Conservation (phyloP, 1,140 invertebrate species). For the Pinna nobilis region DNA sequence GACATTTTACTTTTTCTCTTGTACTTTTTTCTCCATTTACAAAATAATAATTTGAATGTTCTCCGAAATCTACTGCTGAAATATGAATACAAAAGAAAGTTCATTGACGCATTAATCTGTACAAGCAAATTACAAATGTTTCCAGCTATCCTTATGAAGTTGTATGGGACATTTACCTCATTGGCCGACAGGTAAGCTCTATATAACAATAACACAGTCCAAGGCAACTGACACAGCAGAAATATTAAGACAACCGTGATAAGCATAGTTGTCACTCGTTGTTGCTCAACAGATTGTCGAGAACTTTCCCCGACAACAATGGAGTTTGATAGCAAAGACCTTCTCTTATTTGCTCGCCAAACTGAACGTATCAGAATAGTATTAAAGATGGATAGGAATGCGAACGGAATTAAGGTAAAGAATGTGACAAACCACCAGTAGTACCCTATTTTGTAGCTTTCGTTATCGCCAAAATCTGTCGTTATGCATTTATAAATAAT, state of each 20-base stretch:
- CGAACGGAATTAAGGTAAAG: constrained; percentile 82
- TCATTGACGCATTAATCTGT: constrained; percentile 82
- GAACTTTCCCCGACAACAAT: constrained; percentile 44
- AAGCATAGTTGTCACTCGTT: constrained; percentile 83
- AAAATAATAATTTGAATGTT: constrained; percentile 82
- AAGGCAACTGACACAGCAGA: constrained; percentile 83
- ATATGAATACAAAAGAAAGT: constrained; percentile 87
- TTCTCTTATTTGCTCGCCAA: constrained; percentile 77
- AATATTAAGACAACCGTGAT: constrained; percentile 86
- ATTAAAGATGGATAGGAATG: constrained; percentile 83
- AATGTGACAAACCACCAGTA: constrained; percentile 81
- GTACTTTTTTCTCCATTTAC: constrained; percentile 39
- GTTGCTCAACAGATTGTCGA: constrained; percentile 59
- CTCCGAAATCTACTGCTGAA: constrained; percentile 85
- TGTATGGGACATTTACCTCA: constrained; percentile 48
- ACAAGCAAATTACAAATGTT: constrained; percentile 85
- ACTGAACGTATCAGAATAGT: constrained; percentile 82
- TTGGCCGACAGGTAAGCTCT: constrained; percentile 46
- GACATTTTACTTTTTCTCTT: not conserved
- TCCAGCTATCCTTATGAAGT: constrained; percentile 77
- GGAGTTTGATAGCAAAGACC: constrained; percentile 76
- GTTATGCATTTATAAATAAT: constrained; percentile 43
- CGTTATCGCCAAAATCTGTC: constrained; percentile 72
- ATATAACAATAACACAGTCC: constrained; percentile 75
- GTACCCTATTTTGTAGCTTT: constrained; percentile 80